Evolutionary conservation across 2,888 invertebrate species (phyloP), one percentile per base, ranked within the genome.

Genomic region (Metopia argyrocephala): DNA sequence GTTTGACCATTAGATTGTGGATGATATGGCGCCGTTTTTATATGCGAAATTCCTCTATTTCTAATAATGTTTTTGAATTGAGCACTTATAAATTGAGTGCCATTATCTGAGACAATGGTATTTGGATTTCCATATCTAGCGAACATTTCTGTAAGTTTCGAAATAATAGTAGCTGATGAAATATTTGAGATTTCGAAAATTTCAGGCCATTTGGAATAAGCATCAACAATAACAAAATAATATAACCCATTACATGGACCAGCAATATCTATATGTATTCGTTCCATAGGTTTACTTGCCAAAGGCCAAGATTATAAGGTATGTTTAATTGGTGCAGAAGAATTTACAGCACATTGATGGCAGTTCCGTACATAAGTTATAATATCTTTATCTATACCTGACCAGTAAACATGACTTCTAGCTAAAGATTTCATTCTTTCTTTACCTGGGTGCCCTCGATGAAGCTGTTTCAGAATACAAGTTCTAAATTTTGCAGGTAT

Each of bases 141-240:
- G 28, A 65, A 65, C 20, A 69, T 46, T 69, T 69, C 57, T 20
- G 50, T 46, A 15, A 70, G 23, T 21, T 50, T 70, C 18, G 31
- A 9, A 59, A 70, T 48, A 12, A 50, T 25, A 48, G 59, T 70
- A 28, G 50, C 46, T 25, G 69, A 70, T 27, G 69, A 59, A 5
- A 70, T 59, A 18, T 59, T 59, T 21, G 28, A 46, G 7, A 71
- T n/a, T 71, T 70, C 28, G 48, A n/a, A 52, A 21, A 61, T 59
- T 25, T 70, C 69, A 15, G 57, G 48, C 57, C 45, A n/a, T n/a
- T n/a, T 31, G 7, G 9, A 12, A 9, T 3, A 31, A 31, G 38
- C 38, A 15, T 9, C n/a, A n/a, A n/a, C n/a, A n/a, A n/a, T n/a
- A n/a, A n/a, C n/a, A n/a, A 31, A 31, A 31, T 9, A 31, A 31